phyloP scores from a whole-genome alignment of 2,888 invertebrate genomes.

The Muscina levida region DNA sequence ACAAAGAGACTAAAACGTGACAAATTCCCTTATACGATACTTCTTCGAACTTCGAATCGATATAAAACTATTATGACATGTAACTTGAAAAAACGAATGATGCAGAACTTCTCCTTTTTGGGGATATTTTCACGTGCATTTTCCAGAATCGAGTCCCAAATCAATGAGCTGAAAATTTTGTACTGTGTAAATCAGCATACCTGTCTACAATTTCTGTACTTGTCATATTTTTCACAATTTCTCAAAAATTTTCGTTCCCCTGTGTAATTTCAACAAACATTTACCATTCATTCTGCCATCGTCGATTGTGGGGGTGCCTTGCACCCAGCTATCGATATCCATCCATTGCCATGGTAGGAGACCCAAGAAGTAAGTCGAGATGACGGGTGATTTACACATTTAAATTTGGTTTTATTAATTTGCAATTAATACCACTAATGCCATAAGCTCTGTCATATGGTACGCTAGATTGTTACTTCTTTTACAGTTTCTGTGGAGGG shows the following conservation, averaged over 20 bases:
- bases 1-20: no score
- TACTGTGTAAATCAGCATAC: no score
- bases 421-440: conserved; percentile 64
- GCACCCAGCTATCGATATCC: background rate
- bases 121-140: no score
- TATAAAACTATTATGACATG: no score
- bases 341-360: background rate
- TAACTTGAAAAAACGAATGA: no score
- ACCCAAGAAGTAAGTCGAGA: conserved; percentile 4
- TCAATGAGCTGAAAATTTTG: no score
- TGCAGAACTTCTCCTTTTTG: no score
- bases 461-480: background rate
- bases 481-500: background rate
- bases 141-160: no score
- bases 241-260: conserved; percentile 12
- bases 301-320: conserved; percentile 59
- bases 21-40: no score
- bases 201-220: no score
- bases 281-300: background rate
- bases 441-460: conserved; percentile 25
- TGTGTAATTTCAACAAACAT: conserved; percentile 7
- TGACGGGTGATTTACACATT: conserved; percentile 31
- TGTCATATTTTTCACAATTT: no score
- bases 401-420: conserved; percentile 57
- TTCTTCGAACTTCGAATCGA: no score